Conservation (phyloP, 2,797 vertebrate genomes). For the Helostoma temminkii region DNA sequence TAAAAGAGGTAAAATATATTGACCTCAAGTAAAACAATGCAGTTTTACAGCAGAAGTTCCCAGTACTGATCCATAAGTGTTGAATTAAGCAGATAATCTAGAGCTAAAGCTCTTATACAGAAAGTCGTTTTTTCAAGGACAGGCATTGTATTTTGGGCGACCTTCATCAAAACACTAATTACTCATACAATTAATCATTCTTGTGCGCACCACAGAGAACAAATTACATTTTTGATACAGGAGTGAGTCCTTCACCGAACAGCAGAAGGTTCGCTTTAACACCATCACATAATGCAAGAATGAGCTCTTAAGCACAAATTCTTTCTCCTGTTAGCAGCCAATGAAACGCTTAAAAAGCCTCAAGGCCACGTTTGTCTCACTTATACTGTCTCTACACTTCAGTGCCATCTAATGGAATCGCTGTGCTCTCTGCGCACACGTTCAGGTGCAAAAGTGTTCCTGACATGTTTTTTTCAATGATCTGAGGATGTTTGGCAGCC, state of each 20-base stretch:
- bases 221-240: conserved; percentile 10
- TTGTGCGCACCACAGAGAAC: not conserved
- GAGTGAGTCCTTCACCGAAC: conserved; percentile 11
- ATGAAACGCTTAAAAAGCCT: conserved; percentile 28
- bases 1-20: not conserved
- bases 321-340: conserved; percentile 18
- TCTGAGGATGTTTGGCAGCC: conserved; percentile 7
- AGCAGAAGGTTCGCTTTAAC: conserved; percentile 27
- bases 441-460: conserved; percentile 10
- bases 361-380: conserved; percentile 25
- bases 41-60: not conserved
- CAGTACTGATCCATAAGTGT: not conserved
- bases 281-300: conserved; percentile 8
- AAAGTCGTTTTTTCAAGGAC: conserved; percentile 25
- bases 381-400: conserved; percentile 23
- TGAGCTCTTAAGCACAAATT: conserved; percentile 6
- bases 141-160: not conserved
- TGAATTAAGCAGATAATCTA: conserved; percentile 20
- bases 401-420: conserved; percentile 12
- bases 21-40: not conserved
- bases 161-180: conserved; percentile 43
- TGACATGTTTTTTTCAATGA: conserved; percentile 36
- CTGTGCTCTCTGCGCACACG: conserved; percentile 12
- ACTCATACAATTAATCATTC: conserved; percentile 30
- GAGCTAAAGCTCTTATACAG: conserved; percentile 18